Evolutionary conservation across 2,113 vertebrate species (phyloP), one percentile per base, ranked within the genome.

Genomic region (Hemiscyllium ocellatum): DNA sequence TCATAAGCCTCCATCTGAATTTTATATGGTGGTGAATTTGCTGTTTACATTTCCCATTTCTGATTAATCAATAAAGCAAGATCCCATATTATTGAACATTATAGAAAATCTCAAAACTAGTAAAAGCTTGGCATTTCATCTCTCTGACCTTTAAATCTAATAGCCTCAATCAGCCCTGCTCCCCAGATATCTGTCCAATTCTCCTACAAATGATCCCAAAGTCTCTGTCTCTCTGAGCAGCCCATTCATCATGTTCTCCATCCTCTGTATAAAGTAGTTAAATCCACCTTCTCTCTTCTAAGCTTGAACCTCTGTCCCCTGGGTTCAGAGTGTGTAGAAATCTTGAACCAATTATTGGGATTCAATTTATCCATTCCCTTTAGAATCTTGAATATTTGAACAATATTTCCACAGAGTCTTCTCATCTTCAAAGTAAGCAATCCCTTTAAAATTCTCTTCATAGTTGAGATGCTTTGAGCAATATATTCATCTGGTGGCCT

Each of bases 311-410:
- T 42, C n/a, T 83, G n/a, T 83, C 78, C 78, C 78, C 3, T 83
- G 78, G 78, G 78, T 83, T 83, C n/a, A 37, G 78, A 83, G n/a
- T 42, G 17, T 83, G 78, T 83, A 19, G 78, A 37, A 83, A 83
- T 83, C 78, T 83, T 83, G 78, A 83, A 42, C n/a, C 78, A 12
- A 83, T 83, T 83, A 83, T 42, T 15, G 33, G 78, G n/a, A 83
- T 83, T 83, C 78, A 83, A 83, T 83, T 83, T 17, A 83, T 83
- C 78, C 78, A 83, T 83, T 83, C 78, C 78, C 78, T 83, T 83
- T 20, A 42, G 78, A 37, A 42, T 83, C 2, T 83, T 83, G 78
- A 37, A 42, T 33, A 83, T 37, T 42, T 37, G 78, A 83, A 83
- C n/a, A 83, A 83, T 42, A 19, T 83, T 17, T 83, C 78, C 78